These are phyloP conservation scores for Ostrea edulis DNA, from an alignment of 1,140 invertebrate genomes.

Conservation along the genomic window DNA sequence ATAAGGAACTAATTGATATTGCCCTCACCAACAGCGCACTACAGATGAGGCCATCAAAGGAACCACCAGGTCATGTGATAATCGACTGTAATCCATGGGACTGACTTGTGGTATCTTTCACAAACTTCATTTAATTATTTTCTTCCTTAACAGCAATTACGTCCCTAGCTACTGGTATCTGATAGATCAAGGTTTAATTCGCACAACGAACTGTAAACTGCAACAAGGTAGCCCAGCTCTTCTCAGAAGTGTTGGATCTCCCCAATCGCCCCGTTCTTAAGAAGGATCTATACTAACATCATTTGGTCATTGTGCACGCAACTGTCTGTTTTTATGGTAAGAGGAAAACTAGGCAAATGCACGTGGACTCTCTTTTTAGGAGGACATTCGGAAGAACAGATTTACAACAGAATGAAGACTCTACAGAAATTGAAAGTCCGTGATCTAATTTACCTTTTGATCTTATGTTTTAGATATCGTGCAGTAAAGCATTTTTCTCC, in stretches of 20 bases:
- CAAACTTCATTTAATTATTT: no score
- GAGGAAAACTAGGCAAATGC: neutral
- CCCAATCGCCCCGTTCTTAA: no score
- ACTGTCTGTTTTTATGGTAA: neutral
- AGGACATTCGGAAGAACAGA: no score
- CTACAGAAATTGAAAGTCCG: neutral
- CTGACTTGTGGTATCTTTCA: no score
- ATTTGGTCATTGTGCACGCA: neutral
- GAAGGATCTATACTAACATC: no score
- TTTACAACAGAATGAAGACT: neutral
- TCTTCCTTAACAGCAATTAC: no score
- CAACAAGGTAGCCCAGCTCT: no score
- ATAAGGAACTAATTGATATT: constrained; percentile 10
- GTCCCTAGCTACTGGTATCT: no score
- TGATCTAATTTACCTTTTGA: neutral
- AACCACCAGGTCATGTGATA: neutral
- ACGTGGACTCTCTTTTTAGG: neutral
- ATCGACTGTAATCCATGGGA: neutral
- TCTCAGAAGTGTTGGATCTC: no score
- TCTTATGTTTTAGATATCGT: neutral
- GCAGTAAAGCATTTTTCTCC: neutral
- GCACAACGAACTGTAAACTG: no score
- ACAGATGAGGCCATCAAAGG: neutral
- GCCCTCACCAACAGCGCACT: neutral
- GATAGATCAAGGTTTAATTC: no score